These are phyloP conservation scores for Epinotia brunnichana DNA, from an alignment of 2,888 invertebrate species.

Conservation along the genomic window DNA sequence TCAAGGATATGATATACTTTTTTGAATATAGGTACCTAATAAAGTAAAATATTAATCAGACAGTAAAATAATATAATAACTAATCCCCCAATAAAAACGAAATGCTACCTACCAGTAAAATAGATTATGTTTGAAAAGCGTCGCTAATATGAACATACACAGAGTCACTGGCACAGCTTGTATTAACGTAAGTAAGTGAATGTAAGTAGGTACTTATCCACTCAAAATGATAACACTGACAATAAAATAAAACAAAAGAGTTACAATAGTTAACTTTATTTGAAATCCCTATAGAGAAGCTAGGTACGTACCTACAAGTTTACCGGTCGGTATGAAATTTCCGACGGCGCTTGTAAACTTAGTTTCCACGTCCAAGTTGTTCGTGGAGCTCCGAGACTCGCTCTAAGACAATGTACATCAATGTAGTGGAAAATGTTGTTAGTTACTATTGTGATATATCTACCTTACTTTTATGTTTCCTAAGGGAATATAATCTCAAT, in stretches of 20 bases:
- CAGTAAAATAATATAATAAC: too few species aligned
- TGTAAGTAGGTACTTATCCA: too few species aligned
- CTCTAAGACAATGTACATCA: constrained; percentile 62
- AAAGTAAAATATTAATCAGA: too few species aligned
- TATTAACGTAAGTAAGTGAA: neutral
- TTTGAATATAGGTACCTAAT: too few species aligned
- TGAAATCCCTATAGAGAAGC: constrained; percentile 58
- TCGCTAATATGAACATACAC: too few species aligned
- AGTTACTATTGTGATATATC: constrained; percentile 28
- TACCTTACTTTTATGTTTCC: constrained; percentile 6
- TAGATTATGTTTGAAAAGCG: too few species aligned
- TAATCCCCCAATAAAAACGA: too few species aligned
- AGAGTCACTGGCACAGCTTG: too few species aligned
- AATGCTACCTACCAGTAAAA: too few species aligned
- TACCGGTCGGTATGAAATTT: constrained; percentile 68
- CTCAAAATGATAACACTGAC: neutral
- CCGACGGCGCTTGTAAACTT: constrained; percentile 69
- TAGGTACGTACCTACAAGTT: constrained; percentile 56
- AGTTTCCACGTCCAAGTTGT: constrained; percentile 62
- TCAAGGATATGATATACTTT: too few species aligned
- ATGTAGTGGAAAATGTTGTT: constrained; percentile 50
- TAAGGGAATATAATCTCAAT: neutral
- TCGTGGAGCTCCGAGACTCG: constrained; percentile 52
- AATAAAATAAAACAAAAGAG: constrained; percentile 8
- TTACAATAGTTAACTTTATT: constrained; percentile 45